Evolutionary conservation across 2,888 invertebrate species (phyloP).

Genomic region (Netelia fuscicornis): DNA sequence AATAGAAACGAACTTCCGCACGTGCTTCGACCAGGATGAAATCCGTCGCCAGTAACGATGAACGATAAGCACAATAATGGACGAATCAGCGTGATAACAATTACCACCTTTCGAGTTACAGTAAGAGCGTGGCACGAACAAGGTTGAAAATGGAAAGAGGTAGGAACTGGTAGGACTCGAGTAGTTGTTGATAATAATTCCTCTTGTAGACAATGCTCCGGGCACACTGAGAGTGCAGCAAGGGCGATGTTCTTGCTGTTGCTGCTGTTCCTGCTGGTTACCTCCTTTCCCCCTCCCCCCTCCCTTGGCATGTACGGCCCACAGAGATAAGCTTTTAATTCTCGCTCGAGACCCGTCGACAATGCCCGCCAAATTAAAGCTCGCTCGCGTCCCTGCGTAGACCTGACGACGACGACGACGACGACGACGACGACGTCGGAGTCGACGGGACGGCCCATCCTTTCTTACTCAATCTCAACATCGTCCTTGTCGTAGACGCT

Average conservation of each 20-base stretch:
- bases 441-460: not conserved
- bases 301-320: conserved; percentile 62
- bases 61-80: conserved; percentile 36
- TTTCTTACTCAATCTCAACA: not conserved
- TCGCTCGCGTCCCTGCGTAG: conserved; percentile 36
- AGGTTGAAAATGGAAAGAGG: not conserved
- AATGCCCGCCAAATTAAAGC: conserved; percentile 79
- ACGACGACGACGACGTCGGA: not conserved
- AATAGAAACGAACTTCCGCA: not conserved
- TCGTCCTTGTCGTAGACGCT: conserved; percentile 54
- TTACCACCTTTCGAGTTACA: conserved; percentile 33
- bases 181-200: conserved; percentile 77
- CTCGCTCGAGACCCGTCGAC: conserved; percentile 74
- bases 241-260: conserved; percentile 52
- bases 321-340: conserved; percentile 81
- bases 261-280: conserved; percentile 40
- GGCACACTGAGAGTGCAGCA: conserved; percentile 51
- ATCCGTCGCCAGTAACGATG: not conserved
- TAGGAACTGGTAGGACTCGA: conserved; percentile 24
- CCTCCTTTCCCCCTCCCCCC: too few relatives aligned
- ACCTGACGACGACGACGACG: not conserved
- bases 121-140: not conserved
- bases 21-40: too few relatives aligned
- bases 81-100: conserved; percentile 62
- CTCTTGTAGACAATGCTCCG: conserved; percentile 74